Conservation (phyloP, 2,113 vertebrate genomes). For the Callospermophilus lateralis region DNA sequence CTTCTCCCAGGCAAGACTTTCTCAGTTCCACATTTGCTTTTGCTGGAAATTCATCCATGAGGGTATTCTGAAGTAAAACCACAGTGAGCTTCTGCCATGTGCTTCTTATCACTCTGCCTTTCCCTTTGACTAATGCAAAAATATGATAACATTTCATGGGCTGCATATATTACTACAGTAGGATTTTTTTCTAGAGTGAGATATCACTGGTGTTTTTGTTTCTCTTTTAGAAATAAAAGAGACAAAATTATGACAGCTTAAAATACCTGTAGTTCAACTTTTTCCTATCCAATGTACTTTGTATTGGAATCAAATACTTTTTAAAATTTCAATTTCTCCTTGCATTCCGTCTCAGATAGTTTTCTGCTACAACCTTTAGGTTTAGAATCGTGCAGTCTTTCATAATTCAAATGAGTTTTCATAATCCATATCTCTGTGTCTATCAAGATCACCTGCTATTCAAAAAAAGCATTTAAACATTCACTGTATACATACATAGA, state of each 20-base stretch:
- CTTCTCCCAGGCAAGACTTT: not conserved
- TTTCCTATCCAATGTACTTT: not conserved
- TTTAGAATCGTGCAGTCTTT: not conserved
- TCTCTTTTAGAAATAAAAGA: not conserved
- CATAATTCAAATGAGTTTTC: not conserved
- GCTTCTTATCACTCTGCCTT: not conserved
- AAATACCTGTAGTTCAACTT: not conserved
- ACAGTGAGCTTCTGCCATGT: not conserved
- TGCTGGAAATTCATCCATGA: not conserved
- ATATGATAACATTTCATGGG: not conserved
- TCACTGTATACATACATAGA: not conserved
- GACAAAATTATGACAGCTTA: slow-evolving; percentile 4
- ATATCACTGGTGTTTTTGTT: not conserved
- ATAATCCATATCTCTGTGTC: not conserved
- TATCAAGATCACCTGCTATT: not conserved
- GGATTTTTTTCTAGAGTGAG: not conserved
- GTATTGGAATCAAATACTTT: not conserved
- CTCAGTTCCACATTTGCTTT: not conserved
- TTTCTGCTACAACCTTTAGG: not conserved
- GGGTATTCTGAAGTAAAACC: not conserved
- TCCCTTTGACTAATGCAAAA: slow-evolving; percentile 17
- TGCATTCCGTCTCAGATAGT: not conserved
- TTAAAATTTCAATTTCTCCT: not conserved
- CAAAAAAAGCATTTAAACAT: not conserved
- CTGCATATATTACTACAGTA: not conserved